Base-by-base conservation (phyloP, 2,797 vertebrate species). In the Austrolebias charrua region DNA sequence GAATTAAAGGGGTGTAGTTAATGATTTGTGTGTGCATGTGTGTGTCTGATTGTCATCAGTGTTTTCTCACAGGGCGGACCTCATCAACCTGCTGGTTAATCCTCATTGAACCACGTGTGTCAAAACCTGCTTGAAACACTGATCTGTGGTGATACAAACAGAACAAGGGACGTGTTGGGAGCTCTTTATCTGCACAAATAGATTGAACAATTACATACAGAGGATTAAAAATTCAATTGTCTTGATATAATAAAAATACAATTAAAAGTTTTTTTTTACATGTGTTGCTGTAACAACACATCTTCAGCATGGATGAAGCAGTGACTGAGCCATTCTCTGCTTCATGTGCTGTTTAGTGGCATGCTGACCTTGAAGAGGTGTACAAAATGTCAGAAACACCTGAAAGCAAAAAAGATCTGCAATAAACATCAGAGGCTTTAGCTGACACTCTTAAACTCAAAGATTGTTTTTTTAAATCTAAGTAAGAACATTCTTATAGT, bases 31-130 rank as follows among this genome's bases (percentile, higher is more conserved):
- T 69, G 54, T 55, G 40, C n/a, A n/a, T n/a, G n/a, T n/a, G n/a
- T 56, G 55, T 58, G 55, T 68, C 33, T 49, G 76, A 86, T 88
- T 82, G 79, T 68, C 62, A 81, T 86, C 81, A 55, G 67, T 73
- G 66, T 80, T 75, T 79, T 70, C 76, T 78, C 60, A 73, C 77
- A 69, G 73, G 71, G 24, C 24, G 63, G 83, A 70, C 66, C 61
- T 63, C 35, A 55, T 79, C 77, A 66, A 60, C 64, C 62, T 53
- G 33, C 75, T 61, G 76, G 66, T 79, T 86, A 86, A n/a, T 87
- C 82, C 70, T n/a, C 79, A 81, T 82, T 33, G 66, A 86, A 80
- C 78, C 77, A 24, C 71, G 83, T 18, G 70, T 85, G 75, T 83
- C 80, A 84, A 85, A 82, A 82, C 50, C 50, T 10, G 54, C 75